Percentiles rank a stretch among this genome's conserved stretches.
Conservation (phyloP, 2,888 invertebrate species). For the Hypercompe scribonia region DNA sequence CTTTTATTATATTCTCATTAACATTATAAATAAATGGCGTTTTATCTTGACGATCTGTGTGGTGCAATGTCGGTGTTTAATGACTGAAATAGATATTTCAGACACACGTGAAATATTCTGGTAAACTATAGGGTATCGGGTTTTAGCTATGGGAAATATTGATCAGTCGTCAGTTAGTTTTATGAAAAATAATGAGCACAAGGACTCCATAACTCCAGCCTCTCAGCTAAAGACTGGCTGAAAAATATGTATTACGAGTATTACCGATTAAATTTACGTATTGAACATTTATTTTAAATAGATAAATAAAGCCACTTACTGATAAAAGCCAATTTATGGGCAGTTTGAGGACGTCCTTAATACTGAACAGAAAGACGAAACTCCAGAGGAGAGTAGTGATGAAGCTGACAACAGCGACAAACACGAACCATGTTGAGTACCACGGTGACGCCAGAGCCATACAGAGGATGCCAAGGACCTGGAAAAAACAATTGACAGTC, state of each 20-base stretch:
- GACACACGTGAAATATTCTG: too few species aligned
- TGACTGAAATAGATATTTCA: background rate
- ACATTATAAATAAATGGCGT: background rate
- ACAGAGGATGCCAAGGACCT: constrained; percentile 94
- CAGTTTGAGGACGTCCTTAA: constrained; percentile 91
- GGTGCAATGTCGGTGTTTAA: background rate
- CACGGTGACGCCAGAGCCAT: constrained; percentile 93
- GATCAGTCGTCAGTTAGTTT: background rate
- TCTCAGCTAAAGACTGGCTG: background rate
- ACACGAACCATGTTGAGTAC: constrained; percentile 93
- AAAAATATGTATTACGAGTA: background rate
- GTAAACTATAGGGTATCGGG: background rate
- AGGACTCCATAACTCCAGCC: background rate
- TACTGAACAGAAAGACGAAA: constrained; percentile 92
- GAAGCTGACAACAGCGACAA: constrained; percentile 93
- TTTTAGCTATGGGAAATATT: background rate
- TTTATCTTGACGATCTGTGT: background rate
- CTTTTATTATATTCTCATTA: background rate
- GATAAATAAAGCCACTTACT: constrained; percentile 83
- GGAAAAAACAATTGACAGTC: constrained; percentile 62
- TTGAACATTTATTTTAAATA: background rate
- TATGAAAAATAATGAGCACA: background rate
- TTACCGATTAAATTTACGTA: background rate
- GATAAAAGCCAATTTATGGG: constrained; percentile 94
- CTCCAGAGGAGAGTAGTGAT: constrained; percentile 94